phyloP scores from a whole-genome alignment of 2,888 invertebrate species.

The Incurvaria masculella region DNA sequence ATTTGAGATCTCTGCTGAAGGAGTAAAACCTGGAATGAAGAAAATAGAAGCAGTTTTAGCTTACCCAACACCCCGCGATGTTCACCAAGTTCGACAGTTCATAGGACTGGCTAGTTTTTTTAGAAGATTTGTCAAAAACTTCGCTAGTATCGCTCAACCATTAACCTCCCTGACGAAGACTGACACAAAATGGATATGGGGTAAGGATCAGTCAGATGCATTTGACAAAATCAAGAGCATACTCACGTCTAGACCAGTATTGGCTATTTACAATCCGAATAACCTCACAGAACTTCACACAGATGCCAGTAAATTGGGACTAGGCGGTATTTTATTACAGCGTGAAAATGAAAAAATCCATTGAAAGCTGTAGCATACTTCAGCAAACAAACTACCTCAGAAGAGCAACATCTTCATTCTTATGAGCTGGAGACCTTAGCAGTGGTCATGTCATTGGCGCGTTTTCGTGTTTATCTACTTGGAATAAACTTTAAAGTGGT shows the following conservation, averaged over 20 bases:
- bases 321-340: constrained; percentile 16
- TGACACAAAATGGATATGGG: constrained; percentile 2
- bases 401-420: constrained; percentile 23
- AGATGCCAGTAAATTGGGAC: constrained; percentile 14
- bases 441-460: constrained; percentile 19
- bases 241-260: constrained; percentile 12
- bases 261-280: constrained; percentile 20
- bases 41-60: constrained; percentile 7
- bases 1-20: constrained; percentile 1
- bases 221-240: neutral
- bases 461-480: constrained; percentile 21
- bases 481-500: constrained; percentile 16
- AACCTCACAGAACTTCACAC: constrained; percentile 17
- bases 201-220: neutral
- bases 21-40: constrained; percentile 4
- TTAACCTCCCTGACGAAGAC: constrained; percentile 6
- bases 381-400: constrained; percentile 21
- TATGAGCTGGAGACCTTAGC: constrained; percentile 28
- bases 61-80: constrained; percentile 4
- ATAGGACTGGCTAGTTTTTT: constrained; percentile 7
- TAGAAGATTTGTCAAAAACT: constrained; percentile 8
- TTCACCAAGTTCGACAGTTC: constrained; percentile 6
- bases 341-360: constrained; percentile 13
- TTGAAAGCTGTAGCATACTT: constrained; percentile 16
- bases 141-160: constrained; percentile 2